Conservation (phyloP, 2,888 invertebrate genomes). For the Nematopogon swammerdamellus region DNA sequence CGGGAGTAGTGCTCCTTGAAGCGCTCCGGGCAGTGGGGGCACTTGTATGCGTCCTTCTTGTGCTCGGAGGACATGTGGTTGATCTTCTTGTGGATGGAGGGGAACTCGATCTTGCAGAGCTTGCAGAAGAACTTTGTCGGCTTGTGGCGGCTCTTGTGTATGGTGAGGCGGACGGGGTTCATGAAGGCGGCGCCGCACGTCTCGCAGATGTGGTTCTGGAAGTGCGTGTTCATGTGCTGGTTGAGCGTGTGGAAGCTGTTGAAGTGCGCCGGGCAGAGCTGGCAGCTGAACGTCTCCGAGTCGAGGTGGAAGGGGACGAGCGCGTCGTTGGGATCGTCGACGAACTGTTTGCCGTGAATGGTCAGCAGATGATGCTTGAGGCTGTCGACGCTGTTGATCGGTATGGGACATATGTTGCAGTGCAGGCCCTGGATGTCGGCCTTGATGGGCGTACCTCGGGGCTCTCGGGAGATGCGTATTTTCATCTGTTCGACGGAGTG, state of each 20-base stretch:
- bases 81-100: not conserved
- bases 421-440: constrained; percentile 39
- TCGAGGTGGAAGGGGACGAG: not conserved
- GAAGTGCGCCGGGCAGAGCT: constrained; percentile 28
- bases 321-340: not conserved
- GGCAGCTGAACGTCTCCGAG: constrained; percentile 20
- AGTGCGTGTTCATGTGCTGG: constrained; percentile 5
- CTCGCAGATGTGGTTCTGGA: constrained; percentile 4
- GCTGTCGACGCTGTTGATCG: not conserved
- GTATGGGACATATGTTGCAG: constrained; percentile 29
- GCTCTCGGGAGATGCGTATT: not conserved
- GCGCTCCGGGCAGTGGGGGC: constrained; percentile 41
- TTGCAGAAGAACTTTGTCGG: not conserved
- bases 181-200: constrained; percentile 4
- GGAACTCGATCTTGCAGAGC: not conserved
- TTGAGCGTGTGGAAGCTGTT: constrained; percentile 31
- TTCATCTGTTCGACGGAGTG: not conserved
- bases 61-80: not conserved
- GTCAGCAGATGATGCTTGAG: not conserved
- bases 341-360: not conserved
- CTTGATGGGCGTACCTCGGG: constrained; percentile 21
- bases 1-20: constrained; percentile 44
- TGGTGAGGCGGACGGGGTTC: not conserved
- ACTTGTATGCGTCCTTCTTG: constrained; percentile 18
- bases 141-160: not conserved